Percentiles rank a stretch among this genome's conserved stretches.
phyloP scores from a whole-genome alignment of 1,140 invertebrate genomes.

The Chironomus striatipennis region DNA sequence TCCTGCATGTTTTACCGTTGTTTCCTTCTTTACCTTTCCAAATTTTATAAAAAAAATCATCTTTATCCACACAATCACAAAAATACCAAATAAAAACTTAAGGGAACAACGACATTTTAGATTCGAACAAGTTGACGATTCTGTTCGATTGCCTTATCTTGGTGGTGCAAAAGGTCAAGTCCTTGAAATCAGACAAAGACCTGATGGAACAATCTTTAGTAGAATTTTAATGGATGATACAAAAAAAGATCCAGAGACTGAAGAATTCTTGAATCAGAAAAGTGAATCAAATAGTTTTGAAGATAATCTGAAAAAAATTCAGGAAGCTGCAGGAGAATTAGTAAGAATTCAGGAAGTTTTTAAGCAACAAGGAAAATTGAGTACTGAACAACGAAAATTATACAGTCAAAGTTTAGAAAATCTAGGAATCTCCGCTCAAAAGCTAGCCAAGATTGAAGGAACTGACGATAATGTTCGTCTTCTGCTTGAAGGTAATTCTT shows the following conservation, averaged over 20 bases:
- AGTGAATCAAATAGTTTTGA: slow-evolving; percentile 30
- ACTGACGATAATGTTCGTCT: slow-evolving; percentile 37
- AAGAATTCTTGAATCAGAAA: slow-evolving; percentile 33
- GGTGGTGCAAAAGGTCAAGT: slow-evolving; percentile 56
- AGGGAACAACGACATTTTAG: background rate
- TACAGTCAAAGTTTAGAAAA: slow-evolving; percentile 42
- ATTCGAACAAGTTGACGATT: slow-evolving; percentile 26
- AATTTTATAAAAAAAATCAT: background rate
- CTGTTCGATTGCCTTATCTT: slow-evolving; percentile 46
- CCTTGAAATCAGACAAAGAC: slow-evolving; percentile 48
- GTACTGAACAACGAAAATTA: slow-evolving; percentile 38
- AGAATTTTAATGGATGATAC: slow-evolving; percentile 36
- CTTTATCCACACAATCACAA: background rate
- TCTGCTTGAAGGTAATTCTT: slow-evolving; percentile 26
- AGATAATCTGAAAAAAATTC: slow-evolving; percentile 40
- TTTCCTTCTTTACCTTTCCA: no score
- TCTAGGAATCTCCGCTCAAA: slow-evolving; percentile 41
- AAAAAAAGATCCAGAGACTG: slow-evolving; percentile 27
- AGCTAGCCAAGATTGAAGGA: slow-evolving; percentile 40
- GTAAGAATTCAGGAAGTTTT: slow-evolving; percentile 43
- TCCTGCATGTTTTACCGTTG: no score
- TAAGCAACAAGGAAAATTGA: slow-evolving; percentile 42
- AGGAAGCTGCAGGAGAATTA: slow-evolving; percentile 41
- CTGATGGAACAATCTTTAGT: slow-evolving; percentile 44
- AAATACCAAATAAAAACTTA: background rate